These are phyloP conservation scores for Electrophaes corylata DNA, from an alignment of 2,888 invertebrate genomes.

Conservation along the genomic window DNA sequence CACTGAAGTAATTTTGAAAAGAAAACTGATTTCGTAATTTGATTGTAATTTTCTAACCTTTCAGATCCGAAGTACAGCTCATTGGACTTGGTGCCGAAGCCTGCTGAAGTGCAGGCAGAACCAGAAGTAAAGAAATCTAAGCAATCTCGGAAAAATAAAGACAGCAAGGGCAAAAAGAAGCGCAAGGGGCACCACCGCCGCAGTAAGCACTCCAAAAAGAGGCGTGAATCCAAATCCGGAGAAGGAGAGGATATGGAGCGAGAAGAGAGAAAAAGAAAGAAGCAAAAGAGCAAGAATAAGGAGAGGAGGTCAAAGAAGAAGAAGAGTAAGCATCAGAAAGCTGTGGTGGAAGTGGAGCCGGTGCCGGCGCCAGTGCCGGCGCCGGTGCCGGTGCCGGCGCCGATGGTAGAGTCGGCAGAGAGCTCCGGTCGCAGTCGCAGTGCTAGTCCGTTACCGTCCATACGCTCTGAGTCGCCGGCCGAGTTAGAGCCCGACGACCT, in stretches of 20 bases:
- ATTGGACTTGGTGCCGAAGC: slow-evolving; percentile 53
- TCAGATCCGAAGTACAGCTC: slow-evolving; percentile 64
- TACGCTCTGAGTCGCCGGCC: slow-evolving; percentile 56
- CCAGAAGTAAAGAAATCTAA: slow-evolving; percentile 52
- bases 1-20: background rate
- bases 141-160: slow-evolving; percentile 73
- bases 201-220: slow-evolving; percentile 78
- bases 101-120: slow-evolving; percentile 26
- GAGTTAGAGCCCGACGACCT: slow-evolving; percentile 45
- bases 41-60: slow-evolving; percentile 27
- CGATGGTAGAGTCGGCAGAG: slow-evolving; percentile 58
- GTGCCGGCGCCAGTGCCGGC: slow-evolving; percentile 54
- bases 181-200: slow-evolving; percentile 75
- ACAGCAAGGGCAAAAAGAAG: slow-evolving; percentile 74
- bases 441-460: slow-evolving; percentile 76
- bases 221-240: slow-evolving; percentile 64
- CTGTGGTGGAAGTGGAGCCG: slow-evolving; percentile 7
- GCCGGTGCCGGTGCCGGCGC: slow-evolving; percentile 48
- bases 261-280: slow-evolving; percentile 67
- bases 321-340: slow-evolving; percentile 67
- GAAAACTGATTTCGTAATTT: background rate
- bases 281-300: slow-evolving; percentile 69
- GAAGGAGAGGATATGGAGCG: slow-evolving; percentile 57
- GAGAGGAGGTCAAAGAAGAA: slow-evolving; percentile 80
- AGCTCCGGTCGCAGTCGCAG: slow-evolving; percentile 74